Percentiles rank a stretch among this genome's conserved stretches.
Conservation (phyloP, 1,140 invertebrate species). For the Platyscapa corneri region DNA sequence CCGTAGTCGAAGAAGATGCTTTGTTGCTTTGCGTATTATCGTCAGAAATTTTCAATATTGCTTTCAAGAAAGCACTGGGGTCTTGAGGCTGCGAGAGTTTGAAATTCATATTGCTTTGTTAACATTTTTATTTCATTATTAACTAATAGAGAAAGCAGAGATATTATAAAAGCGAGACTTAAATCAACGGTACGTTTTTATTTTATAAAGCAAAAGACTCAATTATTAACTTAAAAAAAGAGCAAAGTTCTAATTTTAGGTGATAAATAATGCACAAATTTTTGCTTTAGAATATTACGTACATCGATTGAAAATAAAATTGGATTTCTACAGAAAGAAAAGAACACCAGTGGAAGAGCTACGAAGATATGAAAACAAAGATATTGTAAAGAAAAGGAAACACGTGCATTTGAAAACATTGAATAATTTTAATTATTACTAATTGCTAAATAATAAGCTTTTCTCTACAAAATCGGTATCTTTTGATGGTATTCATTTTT, state of each 20-base stretch:
- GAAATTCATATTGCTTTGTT: slow-evolving; percentile 48
- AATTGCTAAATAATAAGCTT: background rate
- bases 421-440: background rate
- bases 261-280: background rate
- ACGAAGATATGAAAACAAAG: background rate
- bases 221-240: slow-evolving; percentile 10
- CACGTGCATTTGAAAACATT: background rate
- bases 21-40: slow-evolving; percentile 57
- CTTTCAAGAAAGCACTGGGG: slow-evolving; percentile 70
- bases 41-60: slow-evolving; percentile 69
- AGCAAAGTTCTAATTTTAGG: background rate
- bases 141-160: slow-evolving; percentile 19
- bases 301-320: background rate
- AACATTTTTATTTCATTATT: slow-evolving; percentile 29
- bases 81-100: slow-evolving; percentile 63
- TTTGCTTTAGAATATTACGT: background rate
- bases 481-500: background rate
- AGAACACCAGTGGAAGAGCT: background rate
- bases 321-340: background rate
- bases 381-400: background rate
- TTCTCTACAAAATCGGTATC: background rate
- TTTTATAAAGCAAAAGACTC: background rate
- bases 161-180: background rate
- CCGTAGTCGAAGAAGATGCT: slow-evolving; percentile 38
- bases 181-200: background rate